phyloP scores from a whole-genome alignment of 2,113 vertebrate species.

The Nansenia antarctica region DNA sequence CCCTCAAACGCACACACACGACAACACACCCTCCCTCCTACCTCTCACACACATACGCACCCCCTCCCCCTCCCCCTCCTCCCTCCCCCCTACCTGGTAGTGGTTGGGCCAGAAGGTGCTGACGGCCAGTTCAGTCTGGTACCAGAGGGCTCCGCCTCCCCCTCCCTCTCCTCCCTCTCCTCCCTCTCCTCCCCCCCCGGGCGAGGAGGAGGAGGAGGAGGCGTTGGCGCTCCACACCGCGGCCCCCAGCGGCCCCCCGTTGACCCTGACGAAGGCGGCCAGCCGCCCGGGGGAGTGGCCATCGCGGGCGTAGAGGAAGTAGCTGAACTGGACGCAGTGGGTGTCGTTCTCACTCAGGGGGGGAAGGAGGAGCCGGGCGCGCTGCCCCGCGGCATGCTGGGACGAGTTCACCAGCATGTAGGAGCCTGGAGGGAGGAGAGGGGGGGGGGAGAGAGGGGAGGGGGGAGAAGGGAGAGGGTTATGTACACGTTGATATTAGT shows the following conservation, averaged over 20 bases:
- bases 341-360: constrained; percentile 96
- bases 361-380: constrained; percentile 89
- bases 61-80: too few relatives aligned
- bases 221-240: constrained; percentile 92
- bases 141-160: constrained; percentile 90
- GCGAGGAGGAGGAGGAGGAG: too few relatives aligned
- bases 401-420: constrained; percentile 97
- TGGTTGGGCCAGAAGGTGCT: constrained; percentile 98
- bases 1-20: too few relatives aligned
- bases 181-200: too few relatives aligned
- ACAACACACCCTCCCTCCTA: too few relatives aligned
- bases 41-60: too few relatives aligned
- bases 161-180: too few relatives aligned
- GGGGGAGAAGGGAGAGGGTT: background rate
- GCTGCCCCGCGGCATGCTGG: constrained; percentile 86
- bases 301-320: constrained; percentile 92
- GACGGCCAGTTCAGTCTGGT: constrained; percentile 93
- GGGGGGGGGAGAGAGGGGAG: background rate
- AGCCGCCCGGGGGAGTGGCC: constrained; percentile 91
- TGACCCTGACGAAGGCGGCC: constrained; percentile 86
- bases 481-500: too few relatives aligned
- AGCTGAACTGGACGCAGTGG: constrained; percentile 98
- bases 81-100: constrained; percentile 97
- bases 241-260: constrained; percentile 85
- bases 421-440: constrained; percentile 77